Percentiles rank a stretch among this genome's conserved stretches.
These are phyloP conservation scores for Chroicocephalus ridibundus DNA, from an alignment of 2,113 vertebrate species.

Conservation along the genomic window DNA sequence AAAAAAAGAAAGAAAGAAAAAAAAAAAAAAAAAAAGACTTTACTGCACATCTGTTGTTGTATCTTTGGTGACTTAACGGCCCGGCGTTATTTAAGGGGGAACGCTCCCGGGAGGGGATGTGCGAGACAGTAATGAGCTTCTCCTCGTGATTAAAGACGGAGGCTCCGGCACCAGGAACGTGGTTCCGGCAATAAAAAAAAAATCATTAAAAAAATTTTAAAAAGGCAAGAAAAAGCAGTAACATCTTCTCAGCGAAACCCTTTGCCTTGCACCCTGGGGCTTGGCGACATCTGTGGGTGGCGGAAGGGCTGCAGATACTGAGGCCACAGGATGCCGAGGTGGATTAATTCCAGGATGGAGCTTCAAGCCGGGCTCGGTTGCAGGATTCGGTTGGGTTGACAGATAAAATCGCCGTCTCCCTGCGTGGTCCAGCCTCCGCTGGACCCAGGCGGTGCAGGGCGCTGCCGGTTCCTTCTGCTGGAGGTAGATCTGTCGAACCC, in stretches of 20 bases:
- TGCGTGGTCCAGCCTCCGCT: neutral
- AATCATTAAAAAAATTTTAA: neutral
- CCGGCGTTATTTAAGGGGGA: conserved; percentile 45
- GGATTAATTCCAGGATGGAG: neutral
- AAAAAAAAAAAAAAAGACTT: neutral
- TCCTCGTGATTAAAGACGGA: conserved; percentile 21
- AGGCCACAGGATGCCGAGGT: neutral
- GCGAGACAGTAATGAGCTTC: conserved; percentile 34
- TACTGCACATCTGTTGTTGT: conserved; percentile 34
- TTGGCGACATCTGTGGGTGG: neutral
- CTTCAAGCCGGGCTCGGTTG: accelerated
- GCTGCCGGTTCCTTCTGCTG: neutral
- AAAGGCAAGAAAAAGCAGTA: neutral
- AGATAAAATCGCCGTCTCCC: neutral
- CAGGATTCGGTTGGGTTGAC: neutral
- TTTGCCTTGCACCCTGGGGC: neutral
- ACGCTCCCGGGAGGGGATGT: conserved; percentile 4
- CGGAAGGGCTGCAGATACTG: neutral
- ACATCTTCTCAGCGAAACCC: neutral
- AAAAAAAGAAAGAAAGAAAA: too few relatives aligned
- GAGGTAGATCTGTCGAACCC: neutral
- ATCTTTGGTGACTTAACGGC: neutral
- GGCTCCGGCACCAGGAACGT: neutral
- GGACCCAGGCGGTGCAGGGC: neutral
- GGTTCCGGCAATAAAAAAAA: neutral